phyloP scores from a whole-genome alignment of 2,888 invertebrate species.

The Lochmaea capreae region DNA sequence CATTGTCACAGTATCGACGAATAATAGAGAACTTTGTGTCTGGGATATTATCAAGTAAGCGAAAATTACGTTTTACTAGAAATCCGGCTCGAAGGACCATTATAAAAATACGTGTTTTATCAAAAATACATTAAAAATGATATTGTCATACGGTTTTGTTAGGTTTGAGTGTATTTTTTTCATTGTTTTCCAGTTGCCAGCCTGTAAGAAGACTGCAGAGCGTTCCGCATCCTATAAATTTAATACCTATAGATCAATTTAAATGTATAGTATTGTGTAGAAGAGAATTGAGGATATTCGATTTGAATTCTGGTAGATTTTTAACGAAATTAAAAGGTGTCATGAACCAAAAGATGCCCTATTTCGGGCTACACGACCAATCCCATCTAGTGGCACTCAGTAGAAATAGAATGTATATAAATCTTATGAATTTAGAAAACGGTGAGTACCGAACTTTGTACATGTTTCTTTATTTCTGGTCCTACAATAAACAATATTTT shows the following conservation, averaged over 20 bases:
- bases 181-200: constrained; percentile 66
- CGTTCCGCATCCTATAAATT: constrained; percentile 81
- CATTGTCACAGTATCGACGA: constrained; percentile 80
- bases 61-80: too few species aligned
- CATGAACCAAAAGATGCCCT: constrained; percentile 95
- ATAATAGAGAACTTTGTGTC: constrained; percentile 81
- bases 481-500: too few species aligned
- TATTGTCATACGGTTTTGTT: too few species aligned
- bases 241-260: constrained; percentile 81
- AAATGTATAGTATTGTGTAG: constrained; percentile 84
- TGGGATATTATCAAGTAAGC: constrained; percentile 78
- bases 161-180: not conserved
- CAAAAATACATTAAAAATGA: not conserved
- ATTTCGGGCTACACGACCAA: constrained; percentile 84
- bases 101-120: constrained; percentile 19
- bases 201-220: constrained; percentile 77
- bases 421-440: constrained; percentile 85
- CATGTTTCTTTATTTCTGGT: not conserved
- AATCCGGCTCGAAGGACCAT: constrained; percentile 3
- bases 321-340: constrained; percentile 83
- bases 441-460: constrained; percentile 65
- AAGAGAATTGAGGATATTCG: constrained; percentile 83
- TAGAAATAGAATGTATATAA: constrained; percentile 89
- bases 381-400: constrained; percentile 85
- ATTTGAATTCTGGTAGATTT: constrained; percentile 80